phyloP scores from a whole-genome alignment of 1,140 invertebrate genomes.

The Aphelinus certus region DNA sequence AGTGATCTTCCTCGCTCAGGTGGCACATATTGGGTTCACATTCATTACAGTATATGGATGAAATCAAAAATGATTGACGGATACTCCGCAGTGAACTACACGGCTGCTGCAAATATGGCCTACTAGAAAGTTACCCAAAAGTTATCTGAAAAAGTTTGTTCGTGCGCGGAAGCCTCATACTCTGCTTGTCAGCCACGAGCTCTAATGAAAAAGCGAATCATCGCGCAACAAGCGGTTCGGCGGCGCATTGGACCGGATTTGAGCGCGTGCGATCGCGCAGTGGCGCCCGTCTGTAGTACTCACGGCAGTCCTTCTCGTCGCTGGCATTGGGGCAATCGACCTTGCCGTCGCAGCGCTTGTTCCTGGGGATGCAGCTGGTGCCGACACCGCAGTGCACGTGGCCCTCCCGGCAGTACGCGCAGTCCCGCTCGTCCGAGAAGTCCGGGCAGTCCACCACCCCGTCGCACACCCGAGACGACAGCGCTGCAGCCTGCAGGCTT shows the following conservation, averaged over 20 bases:
- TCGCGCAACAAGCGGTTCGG: not conserved
- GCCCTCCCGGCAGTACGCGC: slow-evolving; percentile 77
- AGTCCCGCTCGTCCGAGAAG: slow-evolving; percentile 81
- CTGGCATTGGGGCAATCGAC: slow-evolving; percentile 85
- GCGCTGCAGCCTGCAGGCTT: slow-evolving; percentile 74
- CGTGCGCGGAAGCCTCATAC: too few species aligned
- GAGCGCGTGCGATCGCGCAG: not conserved
- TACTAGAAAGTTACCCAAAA: too few species aligned
- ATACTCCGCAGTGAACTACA: too few species aligned
- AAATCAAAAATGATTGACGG: too few species aligned
- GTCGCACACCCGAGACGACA: slow-evolving; percentile 83
- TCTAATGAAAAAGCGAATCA: too few species aligned
- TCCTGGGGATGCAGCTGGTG: slow-evolving; percentile 75
- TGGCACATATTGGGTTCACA: too few species aligned
- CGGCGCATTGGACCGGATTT: not conserved
- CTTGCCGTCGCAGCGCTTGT: slow-evolving; percentile 82
- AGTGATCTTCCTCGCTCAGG: too few species aligned
- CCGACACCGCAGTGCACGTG: slow-evolving; percentile 82
- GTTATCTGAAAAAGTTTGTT: too few species aligned
- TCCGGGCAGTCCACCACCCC: slow-evolving; percentile 87
- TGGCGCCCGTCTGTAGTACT: slow-evolving; percentile 59
- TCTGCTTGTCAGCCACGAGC: too few species aligned
- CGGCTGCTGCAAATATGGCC: too few species aligned
- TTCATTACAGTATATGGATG: too few species aligned
- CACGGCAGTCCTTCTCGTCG: slow-evolving; percentile 86